A percentile compares a stretch with the other conserved stretches of the same genome.
Conservation (phyloP, 2,888 invertebrate species). For the Zaprionus lineosus region DNA sequence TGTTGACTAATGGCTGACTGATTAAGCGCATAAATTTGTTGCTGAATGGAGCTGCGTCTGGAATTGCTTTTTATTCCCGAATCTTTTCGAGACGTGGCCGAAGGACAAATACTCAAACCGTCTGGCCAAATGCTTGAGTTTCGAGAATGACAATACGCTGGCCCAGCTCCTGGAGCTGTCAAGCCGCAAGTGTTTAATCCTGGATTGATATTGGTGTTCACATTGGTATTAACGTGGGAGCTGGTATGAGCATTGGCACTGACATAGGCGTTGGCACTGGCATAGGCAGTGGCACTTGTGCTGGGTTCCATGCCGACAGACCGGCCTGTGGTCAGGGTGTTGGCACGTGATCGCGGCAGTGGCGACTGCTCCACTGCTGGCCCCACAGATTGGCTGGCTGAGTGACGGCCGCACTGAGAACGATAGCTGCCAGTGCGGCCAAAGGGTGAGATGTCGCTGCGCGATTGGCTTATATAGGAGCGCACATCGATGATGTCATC, state of each 20-base stretch:
- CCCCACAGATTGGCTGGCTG: constrained; percentile 17
- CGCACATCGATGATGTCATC: constrained; percentile 88
- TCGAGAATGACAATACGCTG: constrained; percentile 57
- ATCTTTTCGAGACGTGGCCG: constrained; percentile 92
- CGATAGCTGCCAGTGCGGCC: constrained; percentile 88
- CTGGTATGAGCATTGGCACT: constrained; percentile 9
- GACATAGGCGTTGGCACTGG: constrained; percentile 1
- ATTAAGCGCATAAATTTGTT: constrained; percentile 88
- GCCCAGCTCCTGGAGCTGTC: constrained; percentile 30
- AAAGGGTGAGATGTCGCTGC: constrained; percentile 89
- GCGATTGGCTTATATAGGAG: constrained; percentile 89
- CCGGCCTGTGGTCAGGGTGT: constrained; percentile 80
- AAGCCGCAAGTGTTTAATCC: constrained; percentile 29
- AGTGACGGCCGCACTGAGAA: constrained; percentile 86
- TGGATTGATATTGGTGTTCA: not conserved
- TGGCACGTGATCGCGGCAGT: constrained; percentile 82
- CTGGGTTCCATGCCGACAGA: constrained; percentile 34
- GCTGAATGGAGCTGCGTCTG: constrained; percentile 92
- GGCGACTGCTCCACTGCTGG: constrained; percentile 79
- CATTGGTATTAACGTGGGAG: constrained; percentile 6
- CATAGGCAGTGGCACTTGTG: constrained; percentile 32
- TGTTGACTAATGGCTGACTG: constrained; percentile 90
- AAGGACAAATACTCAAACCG: constrained; percentile 88
- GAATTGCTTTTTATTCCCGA: constrained; percentile 94
- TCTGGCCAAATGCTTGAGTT: constrained; percentile 84